These are phyloP conservation scores for Lissocephala sabroskyi DNA, from an alignment of 2,888 invertebrate genomes.

Conservation along the genomic window DNA sequence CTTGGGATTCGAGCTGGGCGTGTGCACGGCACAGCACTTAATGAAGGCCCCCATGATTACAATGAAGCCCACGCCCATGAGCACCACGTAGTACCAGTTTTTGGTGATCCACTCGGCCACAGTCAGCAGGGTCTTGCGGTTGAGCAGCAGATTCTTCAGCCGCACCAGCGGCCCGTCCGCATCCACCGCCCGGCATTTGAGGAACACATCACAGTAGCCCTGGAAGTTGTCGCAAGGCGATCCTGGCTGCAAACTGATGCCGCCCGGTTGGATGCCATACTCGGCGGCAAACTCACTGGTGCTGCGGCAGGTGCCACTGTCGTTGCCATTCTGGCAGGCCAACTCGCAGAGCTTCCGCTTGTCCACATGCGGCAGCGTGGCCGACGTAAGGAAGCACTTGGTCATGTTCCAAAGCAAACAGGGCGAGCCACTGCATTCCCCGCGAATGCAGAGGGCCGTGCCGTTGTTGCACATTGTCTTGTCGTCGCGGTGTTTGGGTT, in stretches of 20 bases:
- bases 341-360: slow-evolving; percentile 93
- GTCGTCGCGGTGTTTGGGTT: slow-evolving; percentile 85
- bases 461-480: slow-evolving; percentile 97
- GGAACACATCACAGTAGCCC: slow-evolving; percentile 99
- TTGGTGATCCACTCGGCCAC: slow-evolving; percentile 96
- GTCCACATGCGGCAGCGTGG: slow-evolving; percentile 82
- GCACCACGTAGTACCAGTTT: slow-evolving; percentile 95
- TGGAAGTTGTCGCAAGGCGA: slow-evolving; percentile 99
- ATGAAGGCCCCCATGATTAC: slow-evolving; percentile 98
- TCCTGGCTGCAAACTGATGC: slow-evolving; percentile 92
- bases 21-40: slow-evolving; percentile 99
- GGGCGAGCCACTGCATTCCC: slow-evolving; percentile 95
- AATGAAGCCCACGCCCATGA: slow-evolving; percentile 92
- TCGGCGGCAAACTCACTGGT: slow-evolving; percentile 88
- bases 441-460: slow-evolving; percentile 87
- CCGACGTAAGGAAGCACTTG: slow-evolving; percentile 94
- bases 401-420: slow-evolving; percentile 95
- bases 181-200: slow-evolving; percentile 98
- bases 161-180: slow-evolving; percentile 98
- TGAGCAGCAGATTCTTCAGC: slow-evolving; percentile 95
- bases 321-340: slow-evolving; percentile 93
- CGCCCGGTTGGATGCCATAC: slow-evolving; percentile 83
- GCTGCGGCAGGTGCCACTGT: slow-evolving; percentile 83
- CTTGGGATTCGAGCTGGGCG: slow-evolving; percentile 98
- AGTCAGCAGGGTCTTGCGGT: slow-evolving; percentile 88